Evolutionary conservation across 2,113 vertebrate genomes (phyloP).

Genomic region (Spea multiplicata): DNA sequence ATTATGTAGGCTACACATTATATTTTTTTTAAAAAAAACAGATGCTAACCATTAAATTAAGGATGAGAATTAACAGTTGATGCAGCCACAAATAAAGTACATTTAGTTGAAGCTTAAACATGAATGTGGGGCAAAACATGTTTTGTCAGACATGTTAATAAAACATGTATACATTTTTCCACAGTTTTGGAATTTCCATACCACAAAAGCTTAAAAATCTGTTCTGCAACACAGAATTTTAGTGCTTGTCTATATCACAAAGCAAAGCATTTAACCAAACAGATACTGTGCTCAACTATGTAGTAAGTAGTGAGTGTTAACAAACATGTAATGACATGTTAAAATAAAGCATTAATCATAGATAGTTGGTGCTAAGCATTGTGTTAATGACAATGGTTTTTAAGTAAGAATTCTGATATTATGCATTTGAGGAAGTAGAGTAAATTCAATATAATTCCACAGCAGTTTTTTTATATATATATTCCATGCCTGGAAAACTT

Average conservation of each 20-base stretch:
- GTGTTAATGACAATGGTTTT: too few species aligned
- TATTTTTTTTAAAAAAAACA: neutral
- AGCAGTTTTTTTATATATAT: too few species aligned
- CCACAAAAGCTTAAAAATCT: slow-evolving; percentile 12
- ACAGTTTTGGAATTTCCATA: neutral
- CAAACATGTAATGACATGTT: neutral
- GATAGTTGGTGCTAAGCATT: too few species aligned
- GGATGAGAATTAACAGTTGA: slow-evolving; percentile 9
- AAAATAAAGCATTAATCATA: neutral
- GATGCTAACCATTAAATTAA: slow-evolving; percentile 6
- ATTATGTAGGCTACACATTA: slow-evolving; percentile 11
- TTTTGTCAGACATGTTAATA: neutral
- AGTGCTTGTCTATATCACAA: neutral
- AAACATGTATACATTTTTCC: slow-evolving; percentile 6
- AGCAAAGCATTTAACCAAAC: neutral
- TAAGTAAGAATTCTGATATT: too few species aligned
- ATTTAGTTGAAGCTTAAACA: neutral
- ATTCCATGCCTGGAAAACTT: too few species aligned
- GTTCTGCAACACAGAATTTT: slow-evolving; percentile 4
- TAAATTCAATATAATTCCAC: too few species aligned
- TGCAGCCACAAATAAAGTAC: slow-evolving; percentile 16
- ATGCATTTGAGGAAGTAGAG: neutral
- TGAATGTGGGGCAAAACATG: neutral
- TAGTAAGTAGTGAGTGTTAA: neutral
- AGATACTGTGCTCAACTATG: neutral